Conservation (phyloP, 2,797 vertebrate genomes). For the Syndactyla subalaris region DNA sequence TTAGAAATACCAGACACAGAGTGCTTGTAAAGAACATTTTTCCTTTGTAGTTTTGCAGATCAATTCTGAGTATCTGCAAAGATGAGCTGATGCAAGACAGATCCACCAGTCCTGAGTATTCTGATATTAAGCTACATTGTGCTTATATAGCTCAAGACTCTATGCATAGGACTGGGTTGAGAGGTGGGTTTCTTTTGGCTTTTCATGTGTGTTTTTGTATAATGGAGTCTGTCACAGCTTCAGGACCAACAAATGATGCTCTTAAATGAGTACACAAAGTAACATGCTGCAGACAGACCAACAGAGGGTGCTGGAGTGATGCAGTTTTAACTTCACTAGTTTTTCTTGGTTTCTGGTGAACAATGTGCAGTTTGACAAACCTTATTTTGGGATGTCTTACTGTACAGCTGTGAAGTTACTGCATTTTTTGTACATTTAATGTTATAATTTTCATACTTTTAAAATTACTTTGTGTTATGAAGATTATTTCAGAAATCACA, state of each 20-base stretch:
- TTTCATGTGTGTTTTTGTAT: background rate
- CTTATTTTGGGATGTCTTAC: background rate
- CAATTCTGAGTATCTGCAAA: background rate
- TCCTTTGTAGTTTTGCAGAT: background rate
- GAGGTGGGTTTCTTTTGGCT: background rate
- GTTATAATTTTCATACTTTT: background rate
- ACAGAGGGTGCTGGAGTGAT: slow-evolving; percentile 69
- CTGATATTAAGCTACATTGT: background rate
- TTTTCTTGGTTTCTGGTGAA: background rate
- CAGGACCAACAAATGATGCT: background rate
- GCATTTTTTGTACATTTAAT: background rate
- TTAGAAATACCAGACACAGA: background rate
- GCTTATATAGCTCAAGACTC: background rate
- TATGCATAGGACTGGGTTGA: background rate
- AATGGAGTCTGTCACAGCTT: background rate
- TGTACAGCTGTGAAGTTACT: background rate
- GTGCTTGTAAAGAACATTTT: background rate
- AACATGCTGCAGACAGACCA: background rate
- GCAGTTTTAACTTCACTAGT: background rate
- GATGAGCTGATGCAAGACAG: background rate
- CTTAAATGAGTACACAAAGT: background rate
- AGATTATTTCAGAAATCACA: background rate
- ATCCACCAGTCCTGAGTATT: background rate
- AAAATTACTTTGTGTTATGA: background rate
- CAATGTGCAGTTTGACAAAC: background rate